Evolutionary conservation across 2,888 invertebrate species (phyloP).

Genomic region (Acrobasis suavella): DNA sequence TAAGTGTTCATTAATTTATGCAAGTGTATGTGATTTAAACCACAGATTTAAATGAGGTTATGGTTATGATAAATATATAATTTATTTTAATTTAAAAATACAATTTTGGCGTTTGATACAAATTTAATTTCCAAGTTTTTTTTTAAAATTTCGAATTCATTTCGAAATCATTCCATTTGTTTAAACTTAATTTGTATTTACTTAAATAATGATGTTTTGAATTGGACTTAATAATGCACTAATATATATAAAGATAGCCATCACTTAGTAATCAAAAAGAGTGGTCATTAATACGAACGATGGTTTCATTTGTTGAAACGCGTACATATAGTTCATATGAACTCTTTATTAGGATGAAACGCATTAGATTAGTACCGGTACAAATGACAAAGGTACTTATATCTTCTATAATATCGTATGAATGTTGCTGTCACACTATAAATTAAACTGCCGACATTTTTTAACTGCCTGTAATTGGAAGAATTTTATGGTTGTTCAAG

Average conservation of each 20-base stretch:
- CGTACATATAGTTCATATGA: constrained; percentile 1
- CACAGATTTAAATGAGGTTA: too few relatives aligned
- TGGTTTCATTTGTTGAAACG: background rate
- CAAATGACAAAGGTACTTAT: background rate
- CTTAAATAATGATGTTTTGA: too few relatives aligned
- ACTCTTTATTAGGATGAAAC: constrained; percentile 6
- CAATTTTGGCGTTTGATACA: too few relatives aligned
- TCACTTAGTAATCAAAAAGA: constrained; percentile 31
- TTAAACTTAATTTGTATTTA: too few relatives aligned
- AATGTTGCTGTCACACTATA: background rate
- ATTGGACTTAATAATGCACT: too few relatives aligned
- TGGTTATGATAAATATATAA: too few relatives aligned
- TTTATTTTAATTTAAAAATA: too few relatives aligned
- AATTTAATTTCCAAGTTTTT: too few relatives aligned
- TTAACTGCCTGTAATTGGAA: background rate
- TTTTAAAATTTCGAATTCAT: too few relatives aligned
- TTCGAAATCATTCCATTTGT: too few relatives aligned
- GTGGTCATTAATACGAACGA: constrained; percentile 26
- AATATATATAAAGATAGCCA: constrained; percentile 8
- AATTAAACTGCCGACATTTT: background rate
- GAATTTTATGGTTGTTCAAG: background rate
- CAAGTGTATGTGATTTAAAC: too few relatives aligned
- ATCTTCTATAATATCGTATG: background rate
- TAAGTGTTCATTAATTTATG: too few relatives aligned
- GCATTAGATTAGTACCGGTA: background rate